Conservation (phyloP, 1,140 invertebrate genomes). For the Aphidius ervi region DNA sequence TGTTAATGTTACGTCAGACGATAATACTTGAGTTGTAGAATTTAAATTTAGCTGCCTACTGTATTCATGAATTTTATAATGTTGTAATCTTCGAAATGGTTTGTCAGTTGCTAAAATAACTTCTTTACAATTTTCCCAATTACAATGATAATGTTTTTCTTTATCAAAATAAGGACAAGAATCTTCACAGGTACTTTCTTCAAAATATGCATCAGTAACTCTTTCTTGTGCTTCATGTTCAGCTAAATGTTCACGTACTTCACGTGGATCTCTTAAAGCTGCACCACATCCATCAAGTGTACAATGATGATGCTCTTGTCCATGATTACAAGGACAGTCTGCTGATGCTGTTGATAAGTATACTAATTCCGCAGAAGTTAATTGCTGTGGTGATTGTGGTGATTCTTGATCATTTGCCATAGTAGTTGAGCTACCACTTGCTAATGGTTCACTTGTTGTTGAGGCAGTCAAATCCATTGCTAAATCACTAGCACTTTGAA, state of each 20-base stretch:
- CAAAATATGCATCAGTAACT: slow-evolving; percentile 77
- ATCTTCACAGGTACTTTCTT: slow-evolving; percentile 64
- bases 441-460: slow-evolving; percentile 27
- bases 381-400: slow-evolving; percentile 17
- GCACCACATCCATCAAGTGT: slow-evolving; percentile 46
- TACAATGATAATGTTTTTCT: slow-evolving; percentile 85
- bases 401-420: neutral
- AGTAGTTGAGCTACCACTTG: slow-evolving; percentile 32
- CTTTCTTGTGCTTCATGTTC: slow-evolving; percentile 84
- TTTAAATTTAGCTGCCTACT: slow-evolving; percentile 47
- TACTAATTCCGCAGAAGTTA: slow-evolving; percentile 36
- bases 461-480: slow-evolving; percentile 49
- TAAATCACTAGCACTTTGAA: slow-evolving; percentile 48
- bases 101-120: slow-evolving; percentile 79
- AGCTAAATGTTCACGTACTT: slow-evolving; percentile 78
- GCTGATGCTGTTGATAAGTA: slow-evolving; percentile 35
- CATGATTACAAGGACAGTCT: slow-evolving; percentile 43
- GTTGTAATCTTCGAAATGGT: slow-evolving; percentile 80
- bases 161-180: slow-evolving; percentile 73
- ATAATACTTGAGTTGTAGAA: slow-evolving; percentile 52
- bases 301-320: slow-evolving; percentile 48
- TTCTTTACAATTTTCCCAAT: slow-evolving; percentile 81
- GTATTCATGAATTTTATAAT: slow-evolving; percentile 83
- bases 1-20: slow-evolving; percentile 60
- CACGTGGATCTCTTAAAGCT: slow-evolving; percentile 46